These are phyloP conservation scores for Hemiprocne comata DNA, from an alignment of 2,113 vertebrate species.

Conservation along the genomic window DNA sequence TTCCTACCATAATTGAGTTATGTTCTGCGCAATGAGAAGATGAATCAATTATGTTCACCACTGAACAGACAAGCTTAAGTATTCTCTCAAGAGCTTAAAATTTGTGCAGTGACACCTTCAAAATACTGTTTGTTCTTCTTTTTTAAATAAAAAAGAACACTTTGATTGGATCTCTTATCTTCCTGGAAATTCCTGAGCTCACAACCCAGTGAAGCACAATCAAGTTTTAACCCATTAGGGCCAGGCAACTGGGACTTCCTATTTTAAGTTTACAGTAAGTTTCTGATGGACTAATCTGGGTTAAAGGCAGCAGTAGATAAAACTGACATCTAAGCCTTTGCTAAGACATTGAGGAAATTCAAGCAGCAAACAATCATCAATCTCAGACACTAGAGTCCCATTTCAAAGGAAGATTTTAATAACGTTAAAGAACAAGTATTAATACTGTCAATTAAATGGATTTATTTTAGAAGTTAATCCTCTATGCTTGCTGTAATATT, in stretches of 20 bases:
- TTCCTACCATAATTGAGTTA: slow-evolving; percentile 70
- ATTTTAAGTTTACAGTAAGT: background rate
- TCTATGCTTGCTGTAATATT: background rate
- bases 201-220: background rate
- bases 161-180: background rate
- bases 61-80: slow-evolving; percentile 58
- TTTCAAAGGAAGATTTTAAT: background rate
- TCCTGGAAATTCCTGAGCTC: slow-evolving; percentile 20
- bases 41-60: slow-evolving; percentile 69
- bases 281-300: background rate
- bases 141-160: background rate
- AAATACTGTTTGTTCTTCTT: background rate
- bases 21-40: slow-evolving; percentile 65
- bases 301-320: background rate
- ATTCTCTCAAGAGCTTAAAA: slow-evolving; percentile 40
- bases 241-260: background rate
- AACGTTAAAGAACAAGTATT: background rate
- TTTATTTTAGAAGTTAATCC: background rate
- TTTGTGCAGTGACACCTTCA: background rate
- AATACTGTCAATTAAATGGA: background rate
- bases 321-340: background rate
- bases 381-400: background rate
- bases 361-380: background rate
- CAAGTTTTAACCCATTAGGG: background rate
- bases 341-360: background rate